Conservation (phyloP, 2,113 vertebrate species). For the Apeltes quadracus region DNA sequence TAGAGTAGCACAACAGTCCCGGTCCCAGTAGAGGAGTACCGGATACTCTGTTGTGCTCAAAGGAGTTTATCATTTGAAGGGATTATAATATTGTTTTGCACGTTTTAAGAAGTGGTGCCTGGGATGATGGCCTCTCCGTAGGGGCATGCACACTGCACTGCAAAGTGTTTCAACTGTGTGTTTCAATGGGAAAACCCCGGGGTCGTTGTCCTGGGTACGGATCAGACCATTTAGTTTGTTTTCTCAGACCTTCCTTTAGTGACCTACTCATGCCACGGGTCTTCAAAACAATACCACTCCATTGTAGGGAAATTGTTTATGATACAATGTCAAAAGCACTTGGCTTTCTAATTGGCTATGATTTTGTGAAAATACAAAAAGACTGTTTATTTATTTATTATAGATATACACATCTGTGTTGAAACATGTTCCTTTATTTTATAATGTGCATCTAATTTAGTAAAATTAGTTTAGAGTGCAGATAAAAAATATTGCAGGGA, state of each 20-base stretch:
- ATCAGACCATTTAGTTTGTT: slow-evolving; percentile 9
- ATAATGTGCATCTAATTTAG: neutral
- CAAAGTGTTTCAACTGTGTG: slow-evolving; percentile 26
- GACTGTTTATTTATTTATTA: neutral
- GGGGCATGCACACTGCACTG: slow-evolving; percentile 33
- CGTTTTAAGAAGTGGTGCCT: slow-evolving; percentile 28
- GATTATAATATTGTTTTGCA: slow-evolving; percentile 34
- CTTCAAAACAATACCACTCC: neutral
- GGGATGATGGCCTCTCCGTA: slow-evolving; percentile 16
- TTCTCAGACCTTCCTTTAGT: slow-evolving; percentile 13
- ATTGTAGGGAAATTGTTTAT: neutral
- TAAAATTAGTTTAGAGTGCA: neutral
- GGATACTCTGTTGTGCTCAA: neutral
- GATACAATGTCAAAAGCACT: neutral
- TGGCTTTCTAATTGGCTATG: slow-evolving; percentile 16
- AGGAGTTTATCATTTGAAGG: neutral
- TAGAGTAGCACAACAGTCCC: slow-evolving; percentile 29
- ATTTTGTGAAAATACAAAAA: slow-evolving; percentile 8
- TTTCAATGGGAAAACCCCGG: slow-evolving; percentile 11
- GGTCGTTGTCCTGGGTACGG: slow-evolving; percentile 1
- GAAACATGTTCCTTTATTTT: neutral
- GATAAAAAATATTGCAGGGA: slow-evolving; percentile 11
- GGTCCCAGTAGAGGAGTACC: no score
- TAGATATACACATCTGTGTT: no score
- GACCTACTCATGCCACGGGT: neutral